These are phyloP conservation scores for Drosophila sechellia DNA, from an alignment of 1,140 invertebrate species.

Conservation along the genomic window DNA sequence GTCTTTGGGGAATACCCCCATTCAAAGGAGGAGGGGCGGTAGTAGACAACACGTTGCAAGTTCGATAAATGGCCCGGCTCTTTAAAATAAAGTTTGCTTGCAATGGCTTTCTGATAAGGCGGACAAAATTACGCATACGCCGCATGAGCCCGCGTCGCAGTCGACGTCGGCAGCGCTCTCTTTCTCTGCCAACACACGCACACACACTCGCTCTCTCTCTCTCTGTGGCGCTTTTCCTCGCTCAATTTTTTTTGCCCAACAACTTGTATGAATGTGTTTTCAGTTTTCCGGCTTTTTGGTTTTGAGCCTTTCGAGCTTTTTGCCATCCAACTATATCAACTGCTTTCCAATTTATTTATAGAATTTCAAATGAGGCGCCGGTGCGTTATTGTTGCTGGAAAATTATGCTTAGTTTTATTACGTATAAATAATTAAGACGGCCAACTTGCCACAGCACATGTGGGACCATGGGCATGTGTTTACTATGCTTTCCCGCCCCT, in stretches of 20 bases:
- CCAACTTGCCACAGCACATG: constrained; percentile 51
- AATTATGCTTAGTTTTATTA: constrained; percentile 79
- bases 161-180: constrained; percentile 19
- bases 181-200: neutral
- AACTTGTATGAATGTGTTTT: constrained; percentile 81
- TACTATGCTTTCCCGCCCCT: neutral
- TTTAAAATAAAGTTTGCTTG: constrained; percentile 71
- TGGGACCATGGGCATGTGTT: constrained; percentile 55
- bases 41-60: constrained; percentile 45
- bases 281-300: constrained; percentile 55
- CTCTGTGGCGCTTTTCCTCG: neutral
- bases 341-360: constrained; percentile 79
- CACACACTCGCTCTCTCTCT: neutral
- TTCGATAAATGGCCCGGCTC: constrained; percentile 53
- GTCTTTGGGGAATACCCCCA: neutral
- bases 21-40: neutral
- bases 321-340: constrained; percentile 60
- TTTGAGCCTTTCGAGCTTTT: constrained; percentile 21
- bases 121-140: constrained; percentile 73
- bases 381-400: constrained; percentile 43
- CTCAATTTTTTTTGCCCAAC: constrained; percentile 34
- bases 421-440: constrained; percentile 69
- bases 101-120: constrained; percentile 67
- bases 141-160: constrained; percentile 34
- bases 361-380: constrained; percentile 71